These are phyloP conservation scores for Yponomeuta cagnagella DNA, from an alignment of 2,888 invertebrate genomes.

Conservation along the genomic window DNA sequence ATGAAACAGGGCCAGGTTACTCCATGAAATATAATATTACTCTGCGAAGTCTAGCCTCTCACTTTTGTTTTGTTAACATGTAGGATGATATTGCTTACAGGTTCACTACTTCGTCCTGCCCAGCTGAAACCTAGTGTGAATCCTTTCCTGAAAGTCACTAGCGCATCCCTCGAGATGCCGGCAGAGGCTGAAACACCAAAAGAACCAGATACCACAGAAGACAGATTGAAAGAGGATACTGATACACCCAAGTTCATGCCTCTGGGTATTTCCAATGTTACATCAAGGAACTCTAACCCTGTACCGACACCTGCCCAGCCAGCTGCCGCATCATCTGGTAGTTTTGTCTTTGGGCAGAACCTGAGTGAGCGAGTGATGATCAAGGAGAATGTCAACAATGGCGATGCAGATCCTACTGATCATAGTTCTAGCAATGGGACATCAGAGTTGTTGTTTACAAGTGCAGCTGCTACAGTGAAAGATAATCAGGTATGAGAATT, in stretches of 20 bases:
- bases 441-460: slow-evolving; percentile 83
- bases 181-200: slow-evolving; percentile 8
- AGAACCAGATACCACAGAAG: slow-evolving; percentile 28
- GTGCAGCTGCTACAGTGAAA: slow-evolving; percentile 77
- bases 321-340: slow-evolving; percentile 66
- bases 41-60: too few relatives aligned
- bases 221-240: slow-evolving; percentile 43
- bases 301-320: slow-evolving; percentile 64
- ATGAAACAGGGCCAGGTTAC: too few relatives aligned
- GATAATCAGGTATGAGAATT: slow-evolving; percentile 50
- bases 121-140: slow-evolving; percentile 58
- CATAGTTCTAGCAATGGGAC: slow-evolving; percentile 75
- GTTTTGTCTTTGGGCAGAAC: slow-evolving; percentile 95
- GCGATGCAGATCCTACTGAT: slow-evolving; percentile 47
- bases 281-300: slow-evolving; percentile 58
- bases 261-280: slow-evolving; percentile 49
- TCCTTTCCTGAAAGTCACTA: slow-evolving; percentile 52
- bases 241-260: slow-evolving; percentile 69
- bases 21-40: too few relatives aligned
- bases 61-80: too few relatives aligned
- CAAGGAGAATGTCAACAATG: slow-evolving; percentile 72
- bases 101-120: slow-evolving; percentile 61
- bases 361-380: slow-evolving; percentile 88
- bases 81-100: slow-evolving; percentile 31
- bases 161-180: slow-evolving; percentile 19